A percentile compares a stretch with the other conserved stretches of the same genome.
These are phyloP conservation scores for Pelobates fuscus DNA, from an alignment of 2,113 vertebrate species.

Conservation along the genomic window DNA sequence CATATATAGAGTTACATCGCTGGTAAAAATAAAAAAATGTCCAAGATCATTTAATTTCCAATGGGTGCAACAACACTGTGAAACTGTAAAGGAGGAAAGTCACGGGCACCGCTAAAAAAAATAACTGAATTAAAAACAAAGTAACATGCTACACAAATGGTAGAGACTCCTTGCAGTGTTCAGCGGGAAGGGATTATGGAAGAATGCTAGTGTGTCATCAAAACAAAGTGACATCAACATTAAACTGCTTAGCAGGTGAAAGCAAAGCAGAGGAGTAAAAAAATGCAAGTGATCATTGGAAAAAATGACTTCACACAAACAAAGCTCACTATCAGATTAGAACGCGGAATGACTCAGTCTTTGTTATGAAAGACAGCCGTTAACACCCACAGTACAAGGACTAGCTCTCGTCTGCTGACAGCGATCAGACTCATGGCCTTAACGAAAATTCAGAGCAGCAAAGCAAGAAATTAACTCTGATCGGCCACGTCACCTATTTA, in stretches of 20 bases:
- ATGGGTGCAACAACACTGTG: no score
- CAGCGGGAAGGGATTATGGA: not conserved
- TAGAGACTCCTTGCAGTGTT: no score
- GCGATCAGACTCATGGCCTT: conserved; percentile 74
- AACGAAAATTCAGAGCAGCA: conserved; percentile 73
- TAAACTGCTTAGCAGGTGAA: conserved; percentile 34
- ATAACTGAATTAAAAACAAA: no score
- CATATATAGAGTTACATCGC: no score
- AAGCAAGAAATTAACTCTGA: conserved; percentile 70
- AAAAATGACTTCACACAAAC: conserved; percentile 48
- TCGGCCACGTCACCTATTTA: conserved; percentile 75
- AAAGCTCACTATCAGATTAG: conserved; percentile 42
- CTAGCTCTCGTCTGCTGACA: conserved; percentile 70
- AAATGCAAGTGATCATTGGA: conserved; percentile 39
- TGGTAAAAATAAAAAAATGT: no score
- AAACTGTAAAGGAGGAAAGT: no score
- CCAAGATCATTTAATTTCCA: no score
- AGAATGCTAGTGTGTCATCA: conserved; percentile 18
- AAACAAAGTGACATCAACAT: conserved; percentile 17
- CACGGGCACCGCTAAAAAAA: no score
- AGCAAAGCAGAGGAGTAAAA: conserved; percentile 35
- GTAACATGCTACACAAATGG: no score
- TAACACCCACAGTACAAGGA: conserved; percentile 68
- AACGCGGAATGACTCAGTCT: conserved; percentile 35
- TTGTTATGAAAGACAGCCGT: conserved; percentile 57